Percentiles rank a stretch among this genome's conserved stretches.
Evolutionary conservation across 2,888 invertebrate genomes (phyloP).

Genomic region (Apamea monoglypha): DNA sequence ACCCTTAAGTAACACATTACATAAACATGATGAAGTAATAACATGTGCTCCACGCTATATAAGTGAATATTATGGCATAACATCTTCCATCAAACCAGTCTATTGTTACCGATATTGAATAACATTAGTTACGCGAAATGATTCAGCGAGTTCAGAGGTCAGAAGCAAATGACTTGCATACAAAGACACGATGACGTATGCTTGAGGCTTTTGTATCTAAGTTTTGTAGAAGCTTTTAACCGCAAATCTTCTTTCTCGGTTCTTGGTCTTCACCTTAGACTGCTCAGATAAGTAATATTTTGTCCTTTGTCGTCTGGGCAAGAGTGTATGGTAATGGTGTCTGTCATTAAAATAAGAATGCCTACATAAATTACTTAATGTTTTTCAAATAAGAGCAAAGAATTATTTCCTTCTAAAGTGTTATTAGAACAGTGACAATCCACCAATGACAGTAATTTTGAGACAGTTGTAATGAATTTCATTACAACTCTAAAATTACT

Average conservation of each 20-base stretch:
- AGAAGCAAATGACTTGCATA: constrained; percentile 5
- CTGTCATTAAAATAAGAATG: neutral
- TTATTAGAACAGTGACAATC: neutral
- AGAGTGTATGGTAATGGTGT: neutral
- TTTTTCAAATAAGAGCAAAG: neutral
- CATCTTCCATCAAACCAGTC: neutral
- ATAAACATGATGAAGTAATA: constrained; percentile 32
- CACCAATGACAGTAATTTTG: neutral
- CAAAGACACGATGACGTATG: constrained; percentile 16
- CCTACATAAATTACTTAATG: neutral
- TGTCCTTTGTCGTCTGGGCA: neutral
- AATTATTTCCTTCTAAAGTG: neutral
- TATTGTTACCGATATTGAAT: constrained; percentile 52
- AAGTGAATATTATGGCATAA: constrained; percentile 30
- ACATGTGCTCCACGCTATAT: constrained; percentile 10
- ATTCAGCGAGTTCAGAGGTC: constrained; percentile 49
- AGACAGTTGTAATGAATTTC: neutral
- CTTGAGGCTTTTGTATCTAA: constrained; percentile 1
- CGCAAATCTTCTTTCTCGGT: neutral
- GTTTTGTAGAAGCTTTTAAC: neutral
- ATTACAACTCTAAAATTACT: too few relatives aligned
- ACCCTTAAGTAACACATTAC: constrained; percentile 23
- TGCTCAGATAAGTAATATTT: neutral
- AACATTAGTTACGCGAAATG: constrained; percentile 50
- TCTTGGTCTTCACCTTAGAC: neutral